Base-by-base conservation (phyloP, 2,797 vertebrate species). In the Premnoplex brunnescens region DNA sequence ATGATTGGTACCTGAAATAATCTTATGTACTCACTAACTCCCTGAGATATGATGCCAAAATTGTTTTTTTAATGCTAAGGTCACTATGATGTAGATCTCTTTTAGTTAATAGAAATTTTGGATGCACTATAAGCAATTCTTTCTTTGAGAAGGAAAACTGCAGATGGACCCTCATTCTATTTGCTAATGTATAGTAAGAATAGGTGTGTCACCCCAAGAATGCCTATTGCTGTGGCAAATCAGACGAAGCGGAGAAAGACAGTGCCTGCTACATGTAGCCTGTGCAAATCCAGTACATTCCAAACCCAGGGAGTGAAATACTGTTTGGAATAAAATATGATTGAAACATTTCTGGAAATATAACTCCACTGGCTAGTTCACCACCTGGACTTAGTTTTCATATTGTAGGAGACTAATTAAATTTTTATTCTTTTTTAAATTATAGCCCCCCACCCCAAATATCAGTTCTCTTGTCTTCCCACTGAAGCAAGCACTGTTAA, bases 351-450 rank as follows among this genome's bases (percentile, higher is more conserved):
- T 97, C 67, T 86, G 80, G 83, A 78, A 96, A 92, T 81, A 77
- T 60, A 89, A 77, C 79, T 94, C 58, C 17, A 51, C 66, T 64
- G 91, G 81, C 96, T 94, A 91, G 91, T 92, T 96, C 97, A 96
- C 95, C 97, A 97, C 96, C 96, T 97, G 97, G 97, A 97, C 96
- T 96, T 95, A 44, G 60, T 98, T 98, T 98, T 95, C 94, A 76
- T 96, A 95, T 94, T 96, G 96, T 97, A 97, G 94, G 36, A 55
- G 67, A 96, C 87, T 92, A 98, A 97, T 98, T 98, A 97, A 95
- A 95, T 96, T 97, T 98, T 98, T 97, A 97, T 97, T 98, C 94
- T 97, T 97, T 97, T 96, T 94, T 72, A 96, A 95, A 96, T 97
- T 96, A 54, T 82, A 89, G 32, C 26, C n/a, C 39, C 82, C 21